Base-by-base conservation (phyloP, 2,888 invertebrate species). In the Eupithecia pulchellata region DNA sequence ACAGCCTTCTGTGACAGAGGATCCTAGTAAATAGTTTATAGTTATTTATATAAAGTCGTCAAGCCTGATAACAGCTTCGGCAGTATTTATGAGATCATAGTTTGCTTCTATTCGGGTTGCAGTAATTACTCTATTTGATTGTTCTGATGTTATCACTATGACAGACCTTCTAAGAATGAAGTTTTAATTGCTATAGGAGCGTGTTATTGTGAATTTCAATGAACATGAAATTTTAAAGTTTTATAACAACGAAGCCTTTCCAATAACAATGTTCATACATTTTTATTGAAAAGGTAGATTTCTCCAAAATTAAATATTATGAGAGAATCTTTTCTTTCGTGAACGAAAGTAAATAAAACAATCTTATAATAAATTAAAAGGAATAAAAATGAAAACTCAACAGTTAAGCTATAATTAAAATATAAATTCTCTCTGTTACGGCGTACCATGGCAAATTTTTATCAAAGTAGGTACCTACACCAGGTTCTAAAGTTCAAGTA, bases 41-140 rank as follows among this genome's bases (percentile, higher is more conserved):
- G 64, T 57, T 55, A 64, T 66, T 55, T 64, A 57, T 67, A 67
- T 67, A n/a, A n/a, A n/a, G 64, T 61, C 64, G 42, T 69, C 32
- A 17, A 30, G 60, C 42, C 34, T 64, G 72, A 69, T 73, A 69
- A 47, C 42, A 58, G 29, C 66, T 69, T 32, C 11, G 42, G 25
- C 17, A 42, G 32, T 73, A 64, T 68, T 73, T 64, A 69, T 61
- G 63, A 39, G 60, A 30, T 52, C 34, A 42, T 42, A 39, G 47
- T 66, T 69, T 64, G 66, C 58, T 68, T 62, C 11, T 62, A 60
- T 66, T 72, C 42, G 64, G 64, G 27, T 42, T 32, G 25, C 42
- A 36, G 25, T 64, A 64, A 64, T 68, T 42, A 64, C 30, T 55
- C 27, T 42, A 61, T 52, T 36, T 32, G 13, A 61, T 34, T 61